Base-by-base conservation (phyloP, 2,797 vertebrate genomes). In the Taeniopygia guttata region DNA sequence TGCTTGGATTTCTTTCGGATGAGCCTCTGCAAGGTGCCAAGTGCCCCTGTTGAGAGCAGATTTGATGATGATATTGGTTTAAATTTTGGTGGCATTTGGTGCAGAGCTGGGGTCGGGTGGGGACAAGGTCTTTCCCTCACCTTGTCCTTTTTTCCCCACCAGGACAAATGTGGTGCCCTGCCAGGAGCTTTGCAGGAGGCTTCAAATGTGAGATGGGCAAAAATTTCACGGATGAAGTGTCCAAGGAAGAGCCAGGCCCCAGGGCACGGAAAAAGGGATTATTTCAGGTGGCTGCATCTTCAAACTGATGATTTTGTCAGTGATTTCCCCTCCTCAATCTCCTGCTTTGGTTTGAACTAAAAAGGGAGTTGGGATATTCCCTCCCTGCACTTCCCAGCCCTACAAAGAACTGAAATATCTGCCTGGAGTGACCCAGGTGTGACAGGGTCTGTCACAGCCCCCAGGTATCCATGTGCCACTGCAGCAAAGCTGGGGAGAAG, bases 41-140 rank as follows among this genome's bases (percentile, higher is more conserved):
- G 26, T 48, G 67, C 6, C 26, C 49, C 49, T 0, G 0, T 2
- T 4, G 21, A 4, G 22, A 73, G 51, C 75, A 58, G 66, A 1
- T 15, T 56, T 26, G 3, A 14, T 5, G 3, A 12, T 11, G 21
- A 22, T 4, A 10, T 4, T 1, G 5, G 20, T 40, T 51, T 11
- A 42, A 59, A 48, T 7, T 26, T 30, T 14, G 27, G 27, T 9
- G 34, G 29, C 2, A 0, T n/a, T 62, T 64, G 43, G 22, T 56
- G 69, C 21, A 19, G 34, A 54, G 40, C 45, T 59, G n/a, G 27
- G 68, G 20, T 72, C 48, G 14, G 58, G 3, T 12, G 19, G 52
- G 62, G 75, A 45, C 1, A 40, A 40, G 38, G 0, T 0, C 10
- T 23, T 43, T 20, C 21, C 58, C 8, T 6, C n/a, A 1, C 42